phyloP scores from a whole-genome alignment of 37 sponge, comb jelly and placozoan genomes.

The Eunapius fragilis region DNA sequence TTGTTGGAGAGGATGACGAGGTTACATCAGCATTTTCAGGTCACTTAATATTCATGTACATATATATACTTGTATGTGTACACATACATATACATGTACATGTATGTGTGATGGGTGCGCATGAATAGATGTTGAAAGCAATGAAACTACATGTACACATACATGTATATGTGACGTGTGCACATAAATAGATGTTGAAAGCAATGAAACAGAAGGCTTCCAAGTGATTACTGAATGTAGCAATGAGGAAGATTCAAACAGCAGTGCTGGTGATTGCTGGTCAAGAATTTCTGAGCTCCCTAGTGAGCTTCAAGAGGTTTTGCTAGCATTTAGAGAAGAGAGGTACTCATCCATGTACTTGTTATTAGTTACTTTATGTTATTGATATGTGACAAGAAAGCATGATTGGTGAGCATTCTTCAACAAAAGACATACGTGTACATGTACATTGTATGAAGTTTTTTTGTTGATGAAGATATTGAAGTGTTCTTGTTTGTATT shows the following conservation, averaged over 20 bases:
- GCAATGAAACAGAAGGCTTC: not conserved
- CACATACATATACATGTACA: not conserved
- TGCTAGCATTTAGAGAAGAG: conserved; percentile 20
- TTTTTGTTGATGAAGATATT: no score
- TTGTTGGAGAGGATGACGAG: conserved; percentile 66
- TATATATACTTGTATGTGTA: not conserved
- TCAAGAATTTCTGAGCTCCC: conserved; percentile 20
- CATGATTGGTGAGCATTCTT: no score
- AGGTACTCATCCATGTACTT: no score
- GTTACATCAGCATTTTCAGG: conserved; percentile 54
- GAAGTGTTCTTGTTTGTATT: no score
- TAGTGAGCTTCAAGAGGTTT: conserved; percentile 9
- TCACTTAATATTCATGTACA: not conserved
- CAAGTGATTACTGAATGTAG: conserved; percentile 1
- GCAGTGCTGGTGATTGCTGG: conserved; percentile 36
- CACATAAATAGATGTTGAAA: conserved; percentile 6
- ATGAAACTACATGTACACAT: no score
- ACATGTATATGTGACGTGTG: no score
- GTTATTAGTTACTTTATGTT: no score
- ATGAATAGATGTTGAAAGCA: no score
- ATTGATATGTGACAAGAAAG: no score
- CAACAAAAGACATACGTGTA: no score
- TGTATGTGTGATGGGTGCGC: no score
- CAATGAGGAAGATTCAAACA: conserved; percentile 9
- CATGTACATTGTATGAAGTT: not conserved